Evolutionary conservation across 2,888 invertebrate species (phyloP).

Genomic region (Meliscaeva auricollis): DNA sequence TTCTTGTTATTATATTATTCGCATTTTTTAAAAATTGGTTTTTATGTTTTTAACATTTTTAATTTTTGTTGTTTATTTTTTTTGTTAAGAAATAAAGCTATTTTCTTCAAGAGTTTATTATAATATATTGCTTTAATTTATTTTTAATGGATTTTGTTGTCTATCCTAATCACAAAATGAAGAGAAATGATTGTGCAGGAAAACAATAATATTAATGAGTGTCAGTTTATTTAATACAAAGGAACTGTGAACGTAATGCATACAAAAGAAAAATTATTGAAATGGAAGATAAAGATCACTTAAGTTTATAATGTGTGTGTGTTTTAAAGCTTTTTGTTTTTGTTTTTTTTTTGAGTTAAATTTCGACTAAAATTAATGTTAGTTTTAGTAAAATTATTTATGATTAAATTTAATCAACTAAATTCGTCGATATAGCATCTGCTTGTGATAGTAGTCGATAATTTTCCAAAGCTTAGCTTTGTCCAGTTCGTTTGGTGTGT

Average conservation of each 20-base stretch:
- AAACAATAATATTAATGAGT: conserved; percentile 11
- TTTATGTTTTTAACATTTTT: background rate
- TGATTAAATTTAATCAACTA: conserved; percentile 52
- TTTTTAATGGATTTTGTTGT: conserved; percentile 21
- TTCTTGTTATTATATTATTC: conserved; percentile 17
- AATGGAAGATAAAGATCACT: conserved; percentile 26
- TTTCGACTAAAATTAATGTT: conserved; percentile 43
- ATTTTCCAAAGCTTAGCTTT: conserved; percentile 25
- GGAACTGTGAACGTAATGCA: conserved; percentile 39
- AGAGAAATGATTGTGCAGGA: background rate
- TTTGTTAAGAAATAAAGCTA: conserved; percentile 58
- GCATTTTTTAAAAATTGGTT: background rate
- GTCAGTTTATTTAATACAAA: conserved; percentile 14
- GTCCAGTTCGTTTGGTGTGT: conserved; percentile 56
- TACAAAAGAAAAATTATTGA: conserved; percentile 7
- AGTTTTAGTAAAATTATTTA: conserved; percentile 42
- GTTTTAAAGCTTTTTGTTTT: conserved; percentile 64
- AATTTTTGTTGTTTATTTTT: conserved; percentile 24
- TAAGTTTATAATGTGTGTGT: conserved; percentile 19
- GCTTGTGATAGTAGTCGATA: background rate
- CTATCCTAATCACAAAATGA: background rate
- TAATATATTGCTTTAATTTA: conserved; percentile 63
- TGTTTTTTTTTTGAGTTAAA: conserved; percentile 54
- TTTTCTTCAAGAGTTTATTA: conserved; percentile 7
- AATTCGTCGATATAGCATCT: conserved; percentile 7